A percentile compares a stretch with the other conserved stretches of the same genome.
These are phyloP conservation scores for Clarias fuscus DNA, from an alignment of 2,797 vertebrate genomes.

Conservation along the genomic window DNA sequence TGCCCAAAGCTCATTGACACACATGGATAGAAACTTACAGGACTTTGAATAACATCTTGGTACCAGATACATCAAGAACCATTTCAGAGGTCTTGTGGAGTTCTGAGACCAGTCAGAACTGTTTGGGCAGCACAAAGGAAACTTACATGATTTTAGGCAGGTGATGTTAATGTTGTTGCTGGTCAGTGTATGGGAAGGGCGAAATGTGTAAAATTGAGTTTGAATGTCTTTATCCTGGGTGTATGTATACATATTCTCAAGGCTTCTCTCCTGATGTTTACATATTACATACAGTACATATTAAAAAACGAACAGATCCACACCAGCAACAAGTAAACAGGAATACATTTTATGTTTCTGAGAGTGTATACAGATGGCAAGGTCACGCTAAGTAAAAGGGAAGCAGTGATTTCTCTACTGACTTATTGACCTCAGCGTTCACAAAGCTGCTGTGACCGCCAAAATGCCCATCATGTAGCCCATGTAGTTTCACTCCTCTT, in stretches of 20 bases:
- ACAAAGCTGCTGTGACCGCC: slow-evolving; percentile 4
- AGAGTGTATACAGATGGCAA: background rate
- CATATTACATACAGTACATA: background rate
- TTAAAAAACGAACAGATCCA: background rate
- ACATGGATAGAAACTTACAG: no score
- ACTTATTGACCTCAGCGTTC: background rate
- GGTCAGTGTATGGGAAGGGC: background rate
- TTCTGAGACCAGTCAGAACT: no score
- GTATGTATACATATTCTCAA: background rate
- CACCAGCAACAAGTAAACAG: background rate
- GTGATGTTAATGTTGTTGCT: no score
- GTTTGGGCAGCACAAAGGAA: no score
- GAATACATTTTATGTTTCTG: background rate
- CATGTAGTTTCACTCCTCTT: background rate
- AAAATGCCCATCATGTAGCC: background rate
- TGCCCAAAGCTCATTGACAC: no score
- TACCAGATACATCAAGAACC: no score
- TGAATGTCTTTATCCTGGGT: background rate
- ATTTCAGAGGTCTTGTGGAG: no score
- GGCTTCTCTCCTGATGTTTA: background rate
- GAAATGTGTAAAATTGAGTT: background rate
- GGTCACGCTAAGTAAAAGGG: background rate
- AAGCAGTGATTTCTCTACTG: background rate
- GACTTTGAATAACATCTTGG: no score
- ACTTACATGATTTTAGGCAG: no score